Evolutionary conservation across 2,888 invertebrate species (phyloP), one percentile per base, ranked within the genome.

Genomic region (Flexamia atlantica): DNA sequence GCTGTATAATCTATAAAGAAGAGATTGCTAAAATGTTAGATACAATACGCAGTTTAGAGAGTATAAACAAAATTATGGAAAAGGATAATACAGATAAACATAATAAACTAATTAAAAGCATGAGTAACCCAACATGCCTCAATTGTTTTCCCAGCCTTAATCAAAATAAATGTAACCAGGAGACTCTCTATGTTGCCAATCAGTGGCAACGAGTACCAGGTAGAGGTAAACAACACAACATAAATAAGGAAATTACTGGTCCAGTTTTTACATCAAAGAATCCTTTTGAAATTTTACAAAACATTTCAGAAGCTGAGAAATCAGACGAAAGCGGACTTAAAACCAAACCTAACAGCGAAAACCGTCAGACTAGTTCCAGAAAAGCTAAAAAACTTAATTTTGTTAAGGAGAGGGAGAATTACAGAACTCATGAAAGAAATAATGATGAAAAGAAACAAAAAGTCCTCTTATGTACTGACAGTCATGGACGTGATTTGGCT

Each of bases 401-500:
- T 9, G 12, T 20, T 23, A 20, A n/a, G 23, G 23, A 60, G 4
- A 7, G 25, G 10, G 4, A 70, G 1, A 70, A 70, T n/a, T 7
- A 4, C 30, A 28, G 14, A 2, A 32, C 1, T 32, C 9, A 30
- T n/a, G 7, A 9, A 32, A 70, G 2, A 70, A 14, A 9, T 30
- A n/a, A 4, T 32, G 3, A 70, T 7, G 25, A 10, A 28, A 64
- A 23, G 4, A 64, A 25, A 64, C 23, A 70, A 70, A 70, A 30
- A 12, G 3, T 70, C 17, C 28, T 70, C 9, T 9, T 70, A 9
- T 70, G 28, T n/a, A 2, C 60, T 1, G 60, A 72, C 20, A 72
- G 72, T 9, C 72, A 72, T 72, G 40, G 72, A n/a, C n/a, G 40
- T n/a, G 20, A 72, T 40, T 40, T 72, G 20, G n/a, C 72, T n/a